phyloP scores from a whole-genome alignment of 1,140 invertebrate species.

The Ylistrum balloti region DNA sequence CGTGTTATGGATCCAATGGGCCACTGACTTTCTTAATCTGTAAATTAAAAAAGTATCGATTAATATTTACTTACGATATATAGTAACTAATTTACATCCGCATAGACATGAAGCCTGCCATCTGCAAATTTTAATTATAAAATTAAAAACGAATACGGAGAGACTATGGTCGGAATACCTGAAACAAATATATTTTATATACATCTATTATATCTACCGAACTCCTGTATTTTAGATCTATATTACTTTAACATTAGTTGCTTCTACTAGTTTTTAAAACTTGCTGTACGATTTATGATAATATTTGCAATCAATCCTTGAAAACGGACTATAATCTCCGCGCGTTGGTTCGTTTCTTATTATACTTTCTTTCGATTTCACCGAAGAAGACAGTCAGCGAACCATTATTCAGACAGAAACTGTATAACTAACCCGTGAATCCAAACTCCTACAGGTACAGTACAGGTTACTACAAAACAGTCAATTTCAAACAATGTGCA shows the following conservation, averaged over 20 bases:
- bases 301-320: neutral
- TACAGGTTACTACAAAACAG: too few species aligned
- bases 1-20: neutral
- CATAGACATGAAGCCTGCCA: neutral
- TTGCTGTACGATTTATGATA: neutral
- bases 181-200: neutral
- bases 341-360: neutral
- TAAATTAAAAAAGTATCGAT: neutral
- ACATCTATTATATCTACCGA: neutral
- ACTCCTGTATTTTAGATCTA: too few species aligned
- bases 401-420: too few species aligned
- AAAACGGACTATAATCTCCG: neutral
- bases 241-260: too few species aligned
- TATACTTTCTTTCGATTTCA: neutral
- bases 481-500: too few species aligned
- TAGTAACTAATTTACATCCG: neutral
- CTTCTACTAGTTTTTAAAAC: neutral
- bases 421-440: too few species aligned
- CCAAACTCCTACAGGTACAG: too few species aligned
- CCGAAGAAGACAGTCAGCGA: too few species aligned
- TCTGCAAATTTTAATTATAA: neutral
- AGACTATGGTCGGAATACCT: neutral
- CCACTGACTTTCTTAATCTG: neutral
- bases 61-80: neutral
- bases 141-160: neutral